Evolutionary conservation across 2,113 vertebrate species (phyloP).

Genomic region (Ptilorrhoa leucosticta): DNA sequence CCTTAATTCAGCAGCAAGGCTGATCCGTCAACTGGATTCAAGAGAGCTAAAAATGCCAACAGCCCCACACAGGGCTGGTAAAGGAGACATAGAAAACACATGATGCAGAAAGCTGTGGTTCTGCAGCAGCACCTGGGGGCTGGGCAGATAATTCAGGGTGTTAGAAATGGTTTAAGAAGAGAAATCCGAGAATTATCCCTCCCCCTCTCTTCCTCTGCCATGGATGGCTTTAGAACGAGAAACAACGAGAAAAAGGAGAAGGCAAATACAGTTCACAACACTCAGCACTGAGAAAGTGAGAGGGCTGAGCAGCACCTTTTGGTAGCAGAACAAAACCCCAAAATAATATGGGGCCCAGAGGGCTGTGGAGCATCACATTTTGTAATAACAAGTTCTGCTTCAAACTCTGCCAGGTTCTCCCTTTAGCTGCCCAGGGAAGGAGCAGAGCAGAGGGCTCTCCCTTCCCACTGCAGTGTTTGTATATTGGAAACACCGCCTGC

Average conservation of each 20-base stretch:
- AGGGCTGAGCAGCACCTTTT: neutral
- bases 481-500: neutral
- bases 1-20: neutral
- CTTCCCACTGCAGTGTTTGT: neutral
- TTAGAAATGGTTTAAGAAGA: neutral
- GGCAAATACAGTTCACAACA: neutral
- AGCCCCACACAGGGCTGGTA: neutral
- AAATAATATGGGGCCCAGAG: neutral
- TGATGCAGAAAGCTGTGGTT: neutral
- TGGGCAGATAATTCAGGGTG: neutral
- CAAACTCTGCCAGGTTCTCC: neutral
- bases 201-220: rapidly evolving
- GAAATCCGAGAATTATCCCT: neutral
- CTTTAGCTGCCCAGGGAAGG: neutral
- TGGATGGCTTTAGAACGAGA: neutral
- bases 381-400: neutral
- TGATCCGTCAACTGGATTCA: neutral
- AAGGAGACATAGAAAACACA: neutral
- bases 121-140: neutral
- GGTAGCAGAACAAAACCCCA: neutral
- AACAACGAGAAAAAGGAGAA: neutral
- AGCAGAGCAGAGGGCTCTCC: neutral
- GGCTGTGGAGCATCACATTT: neutral
- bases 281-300: neutral
- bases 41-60: neutral